Conservation (phyloP, 2,888 invertebrate species). For the Heliconius erato region DNA sequence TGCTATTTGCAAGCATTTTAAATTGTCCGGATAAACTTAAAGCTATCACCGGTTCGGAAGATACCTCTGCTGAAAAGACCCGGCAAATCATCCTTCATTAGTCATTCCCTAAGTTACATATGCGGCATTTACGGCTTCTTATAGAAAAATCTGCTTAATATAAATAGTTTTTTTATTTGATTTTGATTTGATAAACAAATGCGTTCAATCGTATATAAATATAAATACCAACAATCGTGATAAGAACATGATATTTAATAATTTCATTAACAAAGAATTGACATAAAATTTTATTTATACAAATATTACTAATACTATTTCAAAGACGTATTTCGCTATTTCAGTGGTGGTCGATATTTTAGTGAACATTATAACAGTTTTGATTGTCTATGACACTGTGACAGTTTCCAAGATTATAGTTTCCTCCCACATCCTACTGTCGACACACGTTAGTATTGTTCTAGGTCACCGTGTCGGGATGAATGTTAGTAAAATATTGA, state of each 20-base stretch:
- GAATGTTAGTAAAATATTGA: not conserved
- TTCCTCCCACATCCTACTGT: constrained; percentile 9
- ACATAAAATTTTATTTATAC: not conserved
- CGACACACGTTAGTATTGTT: constrained; percentile 16
- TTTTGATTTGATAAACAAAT: not conserved
- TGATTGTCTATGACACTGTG: constrained; percentile 23
- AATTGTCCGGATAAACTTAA: too few relatives aligned
- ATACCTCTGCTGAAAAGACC: not conserved
- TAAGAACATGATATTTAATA: not conserved
- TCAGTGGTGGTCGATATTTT: constrained; percentile 1
- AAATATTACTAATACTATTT: not conserved
- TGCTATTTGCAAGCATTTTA: too few relatives aligned
- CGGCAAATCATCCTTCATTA: not conserved
- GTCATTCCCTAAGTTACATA: not conserved
- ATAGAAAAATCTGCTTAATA: not conserved
- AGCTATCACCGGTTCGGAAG: too few relatives aligned
- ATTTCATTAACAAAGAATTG: not conserved
- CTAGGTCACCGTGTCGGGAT: constrained; percentile 7
- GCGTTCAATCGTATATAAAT: not conserved
- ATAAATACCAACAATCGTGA: not conserved
- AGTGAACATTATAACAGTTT: constrained; percentile 16
- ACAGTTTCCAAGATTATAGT: constrained; percentile 2
- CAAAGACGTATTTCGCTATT: not conserved
- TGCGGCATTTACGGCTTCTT: not conserved
- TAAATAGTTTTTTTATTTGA: not conserved